Evolutionary conservation across 2,113 vertebrate genomes (phyloP), one percentile per base, ranked within the genome.

Genomic region (Ptychochromis oligacanthus): DNA sequence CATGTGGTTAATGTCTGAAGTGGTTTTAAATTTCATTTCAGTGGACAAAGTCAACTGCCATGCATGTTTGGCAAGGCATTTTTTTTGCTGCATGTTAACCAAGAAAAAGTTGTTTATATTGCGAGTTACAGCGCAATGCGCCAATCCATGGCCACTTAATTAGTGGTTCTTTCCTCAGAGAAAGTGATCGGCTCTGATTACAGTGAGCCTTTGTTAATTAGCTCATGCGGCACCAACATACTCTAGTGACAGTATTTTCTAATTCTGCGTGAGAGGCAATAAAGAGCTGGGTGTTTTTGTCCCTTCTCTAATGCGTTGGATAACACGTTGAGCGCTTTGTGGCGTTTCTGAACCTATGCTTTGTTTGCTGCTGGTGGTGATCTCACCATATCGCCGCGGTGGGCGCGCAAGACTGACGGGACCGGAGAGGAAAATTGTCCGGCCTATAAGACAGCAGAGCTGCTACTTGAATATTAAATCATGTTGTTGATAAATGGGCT

Each of bases 401-500:
- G 84, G 52, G 87, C 78, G 83, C 81, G 85, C 81, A 40, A 11
- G 24, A 58, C 64, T 14, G 90, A 92, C 88, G 82, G 89, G 91
- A 43, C 70, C 75, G 20, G 57, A 36, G 61, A 8, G 75, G 77
- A 1, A 81, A 57, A 87, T 24, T 78, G 81, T 1, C 57, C 46
- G 83, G 81, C 93, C 93, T 87, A 94, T 94, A 65, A 80, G 89
- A 59, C 76, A n/a, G 58, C 85, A 26, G 67, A 31, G 85, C 64
- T 43, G 79, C 85, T 91, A 81, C 90, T 95, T 92, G 81, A 87
- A 93, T 95, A 93, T 94, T 82, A 85, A 91, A 91, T 87, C 8
- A 28, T 80, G 90, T 79, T 38, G 89, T 92, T 94, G 94, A 94
- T 94, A 87, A 93, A 93, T 88, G 92, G 84, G 70, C 80, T 76